A percentile compares a stretch with the other conserved stretches of the same genome.
Conservation (phyloP, 2,888 invertebrate genomes). For the Silvanus unidentatus region DNA sequence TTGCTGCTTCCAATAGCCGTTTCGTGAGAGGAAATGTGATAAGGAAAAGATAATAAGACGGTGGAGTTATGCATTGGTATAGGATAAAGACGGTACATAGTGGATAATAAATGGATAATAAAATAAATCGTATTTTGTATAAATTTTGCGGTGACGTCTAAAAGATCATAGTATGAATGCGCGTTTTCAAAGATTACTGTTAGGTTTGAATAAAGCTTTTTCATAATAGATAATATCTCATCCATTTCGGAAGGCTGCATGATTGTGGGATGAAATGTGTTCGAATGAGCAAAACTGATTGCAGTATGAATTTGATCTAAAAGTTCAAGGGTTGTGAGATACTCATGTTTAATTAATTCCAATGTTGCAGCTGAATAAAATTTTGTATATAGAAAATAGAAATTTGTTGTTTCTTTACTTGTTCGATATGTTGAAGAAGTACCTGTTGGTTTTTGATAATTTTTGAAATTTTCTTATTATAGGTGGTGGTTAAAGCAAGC, state of each 20-base stretch:
- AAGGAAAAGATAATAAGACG: background rate
- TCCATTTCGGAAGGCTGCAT: background rate
- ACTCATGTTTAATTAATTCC: background rate
- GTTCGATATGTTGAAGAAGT: background rate
- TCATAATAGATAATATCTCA: background rate
- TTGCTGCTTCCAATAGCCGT: background rate
- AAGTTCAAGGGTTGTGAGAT: background rate
- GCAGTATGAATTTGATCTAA: background rate
- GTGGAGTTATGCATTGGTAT: background rate
- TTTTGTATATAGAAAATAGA: background rate
- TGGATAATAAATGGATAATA: background rate
- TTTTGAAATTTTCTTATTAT: background rate
- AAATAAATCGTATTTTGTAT: background rate
- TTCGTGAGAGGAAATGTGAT: background rate
- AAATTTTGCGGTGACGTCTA: background rate
- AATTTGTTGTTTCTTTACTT: background rate
- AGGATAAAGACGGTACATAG: background rate
- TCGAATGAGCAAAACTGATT: background rate
- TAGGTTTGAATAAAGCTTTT: background rate
- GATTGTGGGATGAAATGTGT: background rate
- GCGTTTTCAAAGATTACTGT: background rate
- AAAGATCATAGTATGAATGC: background rate
- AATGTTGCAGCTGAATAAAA: background rate
- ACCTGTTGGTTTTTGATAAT: background rate
- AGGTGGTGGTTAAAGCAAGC: background rate